phyloP scores from a whole-genome alignment of 2,888 invertebrate species.

The Dryobotodes eremita region DNA sequence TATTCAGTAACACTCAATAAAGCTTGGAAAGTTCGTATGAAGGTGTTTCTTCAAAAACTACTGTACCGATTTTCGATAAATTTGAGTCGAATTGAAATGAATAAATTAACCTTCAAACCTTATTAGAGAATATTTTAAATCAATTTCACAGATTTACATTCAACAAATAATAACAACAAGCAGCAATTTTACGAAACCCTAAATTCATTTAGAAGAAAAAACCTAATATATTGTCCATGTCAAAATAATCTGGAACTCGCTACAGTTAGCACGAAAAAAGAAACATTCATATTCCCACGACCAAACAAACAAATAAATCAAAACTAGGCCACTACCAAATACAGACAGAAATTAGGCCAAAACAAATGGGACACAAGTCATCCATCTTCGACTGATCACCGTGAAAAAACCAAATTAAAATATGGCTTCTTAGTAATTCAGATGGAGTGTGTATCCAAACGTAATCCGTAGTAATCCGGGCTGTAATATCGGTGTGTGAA shows the following conservation, averaged over 20 bases:
- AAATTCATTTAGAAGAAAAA: not conserved
- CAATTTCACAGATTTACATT: not conserved
- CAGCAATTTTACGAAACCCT: too few species aligned
- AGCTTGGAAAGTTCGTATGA: not conserved
- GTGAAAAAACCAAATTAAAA: conserved; percentile 65
- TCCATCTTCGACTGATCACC: conserved; percentile 57
- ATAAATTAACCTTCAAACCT: not conserved
- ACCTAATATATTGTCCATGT: not conserved
- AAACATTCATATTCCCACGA: not conserved
- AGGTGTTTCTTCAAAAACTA: not conserved
- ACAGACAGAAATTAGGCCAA: conserved; percentile 36
- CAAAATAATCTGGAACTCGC: not conserved
- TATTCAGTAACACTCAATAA: conserved; percentile 9
- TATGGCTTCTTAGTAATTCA: conserved; percentile 59
- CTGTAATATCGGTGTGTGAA: conserved; percentile 49
- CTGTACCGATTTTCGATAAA: not conserved
- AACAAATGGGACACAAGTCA: conserved; percentile 35
- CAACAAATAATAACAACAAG: not conserved
- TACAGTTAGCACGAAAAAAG: not conserved
- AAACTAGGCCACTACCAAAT: conserved; percentile 50
- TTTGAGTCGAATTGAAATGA: not conserved
- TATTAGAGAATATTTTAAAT: not conserved
- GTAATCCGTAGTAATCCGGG: conserved; percentile 63
- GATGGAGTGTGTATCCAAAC: conserved; percentile 40
- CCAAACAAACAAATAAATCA: conserved; percentile 45